These are phyloP conservation scores for Cheilosia urbana DNA, from an alignment of 2,888 invertebrate species.

Conservation along the genomic window DNA sequence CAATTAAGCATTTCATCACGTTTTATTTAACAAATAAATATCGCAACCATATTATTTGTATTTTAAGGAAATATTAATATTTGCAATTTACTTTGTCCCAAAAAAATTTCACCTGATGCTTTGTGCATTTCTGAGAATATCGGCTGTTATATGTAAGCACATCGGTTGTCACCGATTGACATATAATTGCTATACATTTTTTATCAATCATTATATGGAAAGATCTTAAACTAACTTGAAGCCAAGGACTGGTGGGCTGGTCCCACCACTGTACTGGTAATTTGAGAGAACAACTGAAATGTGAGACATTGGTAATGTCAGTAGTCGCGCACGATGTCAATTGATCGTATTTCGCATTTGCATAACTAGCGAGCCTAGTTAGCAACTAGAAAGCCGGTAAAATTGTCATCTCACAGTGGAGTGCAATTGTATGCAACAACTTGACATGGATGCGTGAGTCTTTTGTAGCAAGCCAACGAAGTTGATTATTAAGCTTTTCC, in stretches of 20 bases:
- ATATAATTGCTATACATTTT: constrained; percentile 30
- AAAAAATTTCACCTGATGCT: constrained; percentile 18
- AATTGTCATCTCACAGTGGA: constrained; percentile 8
- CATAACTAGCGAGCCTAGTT: constrained; percentile 19
- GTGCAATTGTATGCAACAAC: constrained; percentile 20
- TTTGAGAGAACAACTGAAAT: constrained; percentile 8
- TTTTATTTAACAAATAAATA: constrained; percentile 8
- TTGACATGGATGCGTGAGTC: constrained; percentile 46
- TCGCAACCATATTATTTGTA: constrained; percentile 16
- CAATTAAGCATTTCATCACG: constrained; percentile 11
- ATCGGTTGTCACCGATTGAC: constrained; percentile 15
- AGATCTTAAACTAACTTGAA: not conserved
- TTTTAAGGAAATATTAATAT: not conserved
- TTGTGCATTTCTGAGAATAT: constrained; percentile 8
- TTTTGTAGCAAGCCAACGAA: constrained; percentile 26
- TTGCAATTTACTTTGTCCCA: not conserved
- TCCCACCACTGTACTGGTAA: not conserved
- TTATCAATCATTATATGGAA: constrained; percentile 4
- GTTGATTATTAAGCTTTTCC: constrained; percentile 30
- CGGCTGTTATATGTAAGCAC: not conserved
- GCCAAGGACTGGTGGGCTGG: too few species aligned
- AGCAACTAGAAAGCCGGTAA: constrained; percentile 6
- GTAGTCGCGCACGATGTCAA: constrained; percentile 25
- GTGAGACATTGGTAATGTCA: constrained; percentile 13
- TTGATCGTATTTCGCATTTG: constrained; percentile 47